Percentiles rank a stretch among this genome's conserved stretches.
These are phyloP conservation scores for Ammodramus savannarum DNA, from an alignment of 2,113 vertebrate genomes.

Conservation along the genomic window DNA sequence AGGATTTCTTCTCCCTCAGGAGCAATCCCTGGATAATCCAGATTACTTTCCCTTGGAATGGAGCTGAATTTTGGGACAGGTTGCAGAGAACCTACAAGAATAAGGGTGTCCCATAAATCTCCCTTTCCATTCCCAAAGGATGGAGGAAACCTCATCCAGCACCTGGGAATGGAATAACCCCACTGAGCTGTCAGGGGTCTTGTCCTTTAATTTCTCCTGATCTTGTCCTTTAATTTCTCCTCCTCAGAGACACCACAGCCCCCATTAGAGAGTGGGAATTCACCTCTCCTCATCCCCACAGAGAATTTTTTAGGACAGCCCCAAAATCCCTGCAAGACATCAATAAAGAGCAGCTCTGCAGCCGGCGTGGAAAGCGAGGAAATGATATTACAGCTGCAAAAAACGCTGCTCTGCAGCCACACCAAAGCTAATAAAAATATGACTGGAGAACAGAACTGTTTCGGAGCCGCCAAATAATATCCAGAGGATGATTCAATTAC, in stretches of 20 bases:
- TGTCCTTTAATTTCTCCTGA: neutral
- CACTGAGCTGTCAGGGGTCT: neutral
- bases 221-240: neutral
- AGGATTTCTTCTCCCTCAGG: neutral
- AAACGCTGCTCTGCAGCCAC: neutral
- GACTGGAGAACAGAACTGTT: neutral
- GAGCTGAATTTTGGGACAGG: neutral
- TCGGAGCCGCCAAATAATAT: constrained; percentile 6
- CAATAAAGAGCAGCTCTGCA: neutral
- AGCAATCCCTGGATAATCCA: neutral
- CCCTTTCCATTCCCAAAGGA: neutral
- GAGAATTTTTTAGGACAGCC: neutral
- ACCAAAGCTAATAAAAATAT: constrained; percentile 32
- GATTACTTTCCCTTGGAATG: neutral
- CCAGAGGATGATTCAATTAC: constrained; percentile 44
- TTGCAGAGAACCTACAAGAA: neutral
- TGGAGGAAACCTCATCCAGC: neutral
- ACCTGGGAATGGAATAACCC: accelerated
- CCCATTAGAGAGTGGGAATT: accelerated
- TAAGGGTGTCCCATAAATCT: accelerated
- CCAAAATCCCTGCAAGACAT: neutral
- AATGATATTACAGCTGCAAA: neutral
- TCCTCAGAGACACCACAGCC: neutral
- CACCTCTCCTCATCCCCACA: accelerated
- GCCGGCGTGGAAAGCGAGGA: neutral